Percentiles rank a stretch among this genome's conserved stretches.
These are phyloP conservation scores for Siniperca knerii DNA, from an alignment of 2,113 vertebrate species.

Conservation along the genomic window DNA sequence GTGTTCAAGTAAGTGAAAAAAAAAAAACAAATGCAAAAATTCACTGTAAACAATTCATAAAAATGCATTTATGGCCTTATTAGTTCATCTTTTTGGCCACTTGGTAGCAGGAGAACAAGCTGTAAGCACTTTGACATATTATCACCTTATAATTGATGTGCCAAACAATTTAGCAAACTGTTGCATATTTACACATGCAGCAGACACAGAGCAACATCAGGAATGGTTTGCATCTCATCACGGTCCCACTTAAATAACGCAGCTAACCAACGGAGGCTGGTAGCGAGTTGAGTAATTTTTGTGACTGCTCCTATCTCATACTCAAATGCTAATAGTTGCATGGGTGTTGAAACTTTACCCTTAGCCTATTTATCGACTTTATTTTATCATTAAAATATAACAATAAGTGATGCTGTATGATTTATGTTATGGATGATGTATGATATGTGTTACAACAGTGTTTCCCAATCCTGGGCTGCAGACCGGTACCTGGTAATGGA, in stretches of 20 bases:
- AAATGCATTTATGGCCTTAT: background rate
- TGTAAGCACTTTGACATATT: background rate
- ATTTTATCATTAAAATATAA: too few species aligned
- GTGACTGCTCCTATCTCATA: too few species aligned
- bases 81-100: background rate
- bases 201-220: background rate
- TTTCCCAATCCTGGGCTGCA: background rate
- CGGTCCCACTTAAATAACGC: too few species aligned
- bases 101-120: background rate
- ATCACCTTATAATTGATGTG: background rate
- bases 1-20: background rate
- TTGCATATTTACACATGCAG: background rate
- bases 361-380: too few species aligned
- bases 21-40: background rate
- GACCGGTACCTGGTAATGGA: too few species aligned
- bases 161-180: background rate
- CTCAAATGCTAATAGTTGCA: too few species aligned
- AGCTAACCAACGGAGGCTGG: too few species aligned
- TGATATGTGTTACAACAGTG: background rate
- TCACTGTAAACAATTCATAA: background rate
- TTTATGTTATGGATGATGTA: too few species aligned
- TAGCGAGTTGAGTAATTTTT: too few species aligned
- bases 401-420: too few species aligned
- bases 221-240: too few species aligned
- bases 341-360: too few species aligned